phyloP scores from a whole-genome alignment of 2,888 invertebrate species.

The Caenorhabditis sp. region DNA sequence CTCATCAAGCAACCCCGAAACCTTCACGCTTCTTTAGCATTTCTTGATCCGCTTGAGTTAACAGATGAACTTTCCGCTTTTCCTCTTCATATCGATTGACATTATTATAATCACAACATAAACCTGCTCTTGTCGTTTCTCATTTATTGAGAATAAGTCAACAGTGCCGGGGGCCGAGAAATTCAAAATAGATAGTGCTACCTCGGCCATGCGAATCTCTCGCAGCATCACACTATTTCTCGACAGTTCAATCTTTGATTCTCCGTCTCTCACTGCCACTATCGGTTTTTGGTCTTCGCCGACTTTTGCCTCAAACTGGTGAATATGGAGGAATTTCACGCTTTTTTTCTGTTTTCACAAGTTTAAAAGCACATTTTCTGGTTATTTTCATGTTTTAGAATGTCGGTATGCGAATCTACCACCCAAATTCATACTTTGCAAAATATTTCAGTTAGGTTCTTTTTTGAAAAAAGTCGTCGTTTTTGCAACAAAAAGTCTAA shows the following conservation, averaged over 20 bases:
- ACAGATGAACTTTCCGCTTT: neutral
- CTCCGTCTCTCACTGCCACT: constrained; percentile 22
- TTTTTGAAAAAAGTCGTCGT: too few relatives aligned
- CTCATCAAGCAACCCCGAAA: too few relatives aligned
- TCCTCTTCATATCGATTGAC: neutral
- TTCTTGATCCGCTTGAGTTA: too few relatives aligned
- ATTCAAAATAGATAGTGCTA: neutral
- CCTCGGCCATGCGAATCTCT: constrained; percentile 1
- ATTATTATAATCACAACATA: neutral
- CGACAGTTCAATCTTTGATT: constrained; percentile 28
- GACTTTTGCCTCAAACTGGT: neutral
- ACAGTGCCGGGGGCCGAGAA: constrained; percentile 10
- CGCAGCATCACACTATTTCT: neutral
- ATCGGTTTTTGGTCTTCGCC: constrained; percentile 21
- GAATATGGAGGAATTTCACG: neutral
- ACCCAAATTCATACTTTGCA: too few relatives aligned
- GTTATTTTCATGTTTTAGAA: too few relatives aligned
- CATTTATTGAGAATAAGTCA: too few relatives aligned
- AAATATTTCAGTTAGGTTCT: too few relatives aligned
- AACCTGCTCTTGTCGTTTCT: neutral
- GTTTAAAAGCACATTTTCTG: neutral
- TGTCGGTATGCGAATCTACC: too few relatives aligned
- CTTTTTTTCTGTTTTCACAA: neutral
- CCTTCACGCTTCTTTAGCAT: too few relatives aligned
- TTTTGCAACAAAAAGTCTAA: too few relatives aligned